These are phyloP conservation scores for Otocyon megalotis DNA, from an alignment of 2,113 vertebrate species.

Conservation along the genomic window DNA sequence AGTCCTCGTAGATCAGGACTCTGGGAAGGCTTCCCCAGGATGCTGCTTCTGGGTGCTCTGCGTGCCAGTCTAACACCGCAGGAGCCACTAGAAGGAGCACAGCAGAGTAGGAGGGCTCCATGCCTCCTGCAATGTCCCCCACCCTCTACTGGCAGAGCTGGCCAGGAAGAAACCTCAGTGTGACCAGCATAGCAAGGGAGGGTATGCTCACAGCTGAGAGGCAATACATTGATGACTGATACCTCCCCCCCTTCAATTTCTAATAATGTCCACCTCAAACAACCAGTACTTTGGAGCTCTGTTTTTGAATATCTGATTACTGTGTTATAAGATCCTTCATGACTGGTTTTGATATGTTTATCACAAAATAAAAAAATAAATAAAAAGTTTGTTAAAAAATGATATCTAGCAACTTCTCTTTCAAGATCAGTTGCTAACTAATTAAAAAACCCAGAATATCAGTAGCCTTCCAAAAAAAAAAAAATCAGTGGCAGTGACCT, in stretches of 20 bases:
- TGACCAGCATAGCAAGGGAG: background rate
- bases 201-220: background rate
- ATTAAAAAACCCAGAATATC: background rate
- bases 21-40: background rate
- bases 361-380: background rate
- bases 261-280: background rate
- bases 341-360: background rate
- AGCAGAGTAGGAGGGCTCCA: too few relatives aligned
- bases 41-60: too few relatives aligned
- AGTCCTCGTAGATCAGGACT: background rate
- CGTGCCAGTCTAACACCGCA: background rate
- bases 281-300: background rate
- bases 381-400: background rate
- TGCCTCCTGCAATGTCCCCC: background rate
- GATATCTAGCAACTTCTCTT: conserved; percentile 25
- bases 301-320: background rate
- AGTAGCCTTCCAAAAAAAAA: background rate
- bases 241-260: too few relatives aligned
- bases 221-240: background rate
- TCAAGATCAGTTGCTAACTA: conserved; percentile 14
- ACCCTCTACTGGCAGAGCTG: background rate
- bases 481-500: background rate
- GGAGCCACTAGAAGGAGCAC: background rate
- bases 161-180: background rate
- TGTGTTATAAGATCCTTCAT: background rate